Base-by-base conservation (phyloP, 1,140 invertebrate species). In the Drosophila kepulauana region DNA sequence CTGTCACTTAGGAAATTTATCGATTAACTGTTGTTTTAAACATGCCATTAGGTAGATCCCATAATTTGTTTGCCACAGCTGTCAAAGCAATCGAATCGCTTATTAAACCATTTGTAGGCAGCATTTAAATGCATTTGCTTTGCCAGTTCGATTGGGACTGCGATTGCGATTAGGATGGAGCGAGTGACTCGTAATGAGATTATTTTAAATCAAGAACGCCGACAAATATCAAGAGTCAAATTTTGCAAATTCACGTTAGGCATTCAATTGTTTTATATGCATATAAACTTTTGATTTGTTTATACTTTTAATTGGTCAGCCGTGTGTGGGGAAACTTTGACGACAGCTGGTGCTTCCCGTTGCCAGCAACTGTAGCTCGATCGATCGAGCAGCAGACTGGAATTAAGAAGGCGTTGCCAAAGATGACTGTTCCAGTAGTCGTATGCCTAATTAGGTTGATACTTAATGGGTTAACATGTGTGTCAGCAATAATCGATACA, bases 161-260 rank as follows among this genome's bases (percentile, higher is more conserved):
- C 7, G 35, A 38, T 57, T 46, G 57, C 4, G 41, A 16, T 25
- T 25, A 3, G 0, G 0, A 20, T 0, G 20, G 20, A 20, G 20
- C 20, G 8, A 28, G 15, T 20, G 20, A 51, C 10, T 52, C 49
- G 49, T 48, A 72, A 65, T 61, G 16, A 28, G 41, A 61, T 52
- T 59, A 57, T 51, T 64, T 56, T 1, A 54, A 56, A 62, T 28
- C 20, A 35, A 28, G 16, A 41, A 46, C 38, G 52, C n/a, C 52
- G 52, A 56, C 11, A 70, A 75, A 70, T 52, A 75, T 75, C 65
- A 78, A 65, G 41, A 56, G 58, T 75, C 51, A 71, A 62, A 45
- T 41, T 41, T 45, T 38, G 28, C 51, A 52, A 25, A 56, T 41
- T 38, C 20, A 25, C 20, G 20, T 25, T 25, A 25, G 20, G 20